Conservation (phyloP, 2,797 vertebrate genomes). For the Sebastes paucispinis region DNA sequence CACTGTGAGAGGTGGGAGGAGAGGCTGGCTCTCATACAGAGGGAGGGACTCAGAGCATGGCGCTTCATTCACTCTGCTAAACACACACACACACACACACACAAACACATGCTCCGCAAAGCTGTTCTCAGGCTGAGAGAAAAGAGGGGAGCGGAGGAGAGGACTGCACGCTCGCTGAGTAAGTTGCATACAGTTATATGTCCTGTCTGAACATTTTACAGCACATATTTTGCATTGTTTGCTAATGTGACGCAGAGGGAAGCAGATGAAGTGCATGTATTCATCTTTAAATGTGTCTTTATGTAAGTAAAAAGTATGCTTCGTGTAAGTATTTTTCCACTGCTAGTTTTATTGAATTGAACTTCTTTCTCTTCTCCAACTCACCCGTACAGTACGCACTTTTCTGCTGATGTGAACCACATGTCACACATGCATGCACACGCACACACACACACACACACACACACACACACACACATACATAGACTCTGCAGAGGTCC, state of each 20-base stretch:
- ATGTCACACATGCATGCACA: constrained; percentile 49
- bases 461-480: not conserved
- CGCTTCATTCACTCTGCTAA: constrained; percentile 72
- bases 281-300: not conserved
- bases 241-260: not conserved
- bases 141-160: constrained; percentile 56
- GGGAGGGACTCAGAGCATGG: constrained; percentile 77
- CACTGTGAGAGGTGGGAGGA: constrained; percentile 68
- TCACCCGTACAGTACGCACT: constrained; percentile 5
- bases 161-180: constrained; percentile 54
- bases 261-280: not conserved
- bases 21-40: constrained; percentile 66
- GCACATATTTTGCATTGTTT: not conserved
- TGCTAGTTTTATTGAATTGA: constrained; percentile 19
- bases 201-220: constrained; percentile 7
- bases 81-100: constrained; percentile 58
- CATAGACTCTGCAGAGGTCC: constrained; percentile 41
- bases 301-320: not conserved
- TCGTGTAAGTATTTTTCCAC: constrained; percentile 3
- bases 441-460: constrained; percentile 4
- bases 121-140: constrained; percentile 65
- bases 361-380: constrained; percentile 26
- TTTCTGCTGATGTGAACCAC: constrained; percentile 73
- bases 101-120: constrained; percentile 43
- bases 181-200: constrained; percentile 45